Base-by-base conservation (phyloP, 2,888 invertebrate genomes). In the Seira musarum region DNA sequence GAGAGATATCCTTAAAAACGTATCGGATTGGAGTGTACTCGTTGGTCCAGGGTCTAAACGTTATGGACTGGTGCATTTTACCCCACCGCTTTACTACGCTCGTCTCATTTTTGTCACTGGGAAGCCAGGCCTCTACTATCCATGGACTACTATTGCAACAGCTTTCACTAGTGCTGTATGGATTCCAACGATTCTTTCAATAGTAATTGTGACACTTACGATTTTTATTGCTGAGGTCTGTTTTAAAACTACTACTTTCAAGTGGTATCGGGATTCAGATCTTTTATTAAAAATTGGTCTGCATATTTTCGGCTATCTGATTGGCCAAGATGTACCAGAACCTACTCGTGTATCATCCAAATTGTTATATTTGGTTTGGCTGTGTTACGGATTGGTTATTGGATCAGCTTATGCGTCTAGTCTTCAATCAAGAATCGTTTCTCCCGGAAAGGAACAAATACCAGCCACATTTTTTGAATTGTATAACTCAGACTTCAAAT, bases 381-480 rank as follows among this genome's bases (percentile, higher is more conserved):
- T 75, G 1, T 61, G 5, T 46, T 68, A 40, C 15, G 77, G 77
- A 6, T 17, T 70, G 2, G 40, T 77, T 0, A 46, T 77, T n/a
- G 53, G 77, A 15, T 21, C 70, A 2, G 24, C 30, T 15, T 77
- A 77, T 13, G n/a, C 19, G 1, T 65, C 53, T 35, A 70, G 65
- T 40, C 17, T 77, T 0, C 77, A 77, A n/a, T 19, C 77, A 1
- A 1, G 53, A 2, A 70, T 77, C 19, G 77, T 77, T 6, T 77
- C 77, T 1, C 77, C 77, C 1, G 70, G 65, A 6, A 3, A n/a
- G 21, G 64, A 64, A 1, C 19, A 15, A 6, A 46, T 69, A 30
- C 77, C 77, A 8, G n/a, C 6, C 6, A 77, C 65, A n/a, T 70
- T 70, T 66, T 35, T 17, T 2, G 24, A 77, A 46, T 25, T 77